Evolutionary conservation across 1,140 invertebrate species (phyloP), one percentile per base, ranked within the genome.

Genomic region (Wasmannia auropunctata): DNA sequence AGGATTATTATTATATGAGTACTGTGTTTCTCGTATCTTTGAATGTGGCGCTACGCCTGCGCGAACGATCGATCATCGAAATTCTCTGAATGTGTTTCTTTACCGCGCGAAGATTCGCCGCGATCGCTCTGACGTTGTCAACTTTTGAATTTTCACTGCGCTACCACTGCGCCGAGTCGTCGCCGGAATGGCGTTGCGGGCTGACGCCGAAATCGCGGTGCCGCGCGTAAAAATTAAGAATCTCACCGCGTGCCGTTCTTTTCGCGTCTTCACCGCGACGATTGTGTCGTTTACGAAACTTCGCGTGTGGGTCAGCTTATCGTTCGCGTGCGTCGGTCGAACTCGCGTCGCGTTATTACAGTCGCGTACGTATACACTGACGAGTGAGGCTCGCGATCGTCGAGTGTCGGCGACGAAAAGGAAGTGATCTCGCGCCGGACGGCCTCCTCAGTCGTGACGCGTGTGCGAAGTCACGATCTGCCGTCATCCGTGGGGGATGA

Each of bases 391-490:
- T 16, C 6, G 60, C 16, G 4, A 10, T 14, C 10, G 19, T 16
- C 40, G 28, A 4, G 54, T 10, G 19, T 19, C 56, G 28, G 34
- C 65, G 67, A 67, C n/a, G 19, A 62, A 43, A n/a, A 43, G 58
- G n/a, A 72, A 87, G 25, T 51, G 51, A 28, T 10, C 16, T 69
- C n/a, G 37, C 25, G 19, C 37, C 16, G 72, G 19, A 14, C 58
- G 16, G 11, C 86, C 28, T 49, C 69, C 34, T 90, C 31, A 90
- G 89, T 54, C 86, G 80, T 54, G 79, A 87, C 43, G 74, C 62
- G 80, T 77, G 69, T 90, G 89, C 84, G 51, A 37, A 70, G 86
- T 90, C 89, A 90, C 85, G 89, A 86, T 77, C 65, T n/a, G n/a
- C 25, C 70, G 65, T 67, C 37, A 28, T 85, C 60, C 86, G 86